These are phyloP conservation scores for Agraylea sexmaculata DNA, from an alignment of 1,140 invertebrate genomes.

Conservation along the genomic window DNA sequence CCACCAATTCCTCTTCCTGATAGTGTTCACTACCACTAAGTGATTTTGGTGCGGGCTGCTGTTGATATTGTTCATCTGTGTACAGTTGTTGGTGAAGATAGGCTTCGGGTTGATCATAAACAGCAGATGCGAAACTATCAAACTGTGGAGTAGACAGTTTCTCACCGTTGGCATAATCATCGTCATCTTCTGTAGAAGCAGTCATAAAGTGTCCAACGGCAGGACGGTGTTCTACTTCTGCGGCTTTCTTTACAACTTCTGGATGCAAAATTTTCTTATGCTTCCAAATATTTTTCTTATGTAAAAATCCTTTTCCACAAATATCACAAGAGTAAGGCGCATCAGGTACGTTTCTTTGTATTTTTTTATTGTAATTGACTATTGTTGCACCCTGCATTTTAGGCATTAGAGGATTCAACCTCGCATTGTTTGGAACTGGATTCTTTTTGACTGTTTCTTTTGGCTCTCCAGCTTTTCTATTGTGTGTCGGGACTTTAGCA, in stretches of 20 bases:
- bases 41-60: constrained; percentile 9
- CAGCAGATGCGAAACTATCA: constrained; percentile 36
- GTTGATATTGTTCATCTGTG: constrained; percentile 23
- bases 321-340: constrained; percentile 43
- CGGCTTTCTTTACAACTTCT: constrained; percentile 30
- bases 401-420: too few species aligned
- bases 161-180: constrained; percentile 34
- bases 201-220: constrained; percentile 19
- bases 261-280: constrained; percentile 40
- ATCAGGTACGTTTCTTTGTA: constrained; percentile 25
- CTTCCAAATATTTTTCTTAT: constrained; percentile 43
- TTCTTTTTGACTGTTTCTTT: constrained; percentile 6
- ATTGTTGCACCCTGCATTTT: too few species aligned
- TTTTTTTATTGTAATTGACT: constrained; percentile 2
- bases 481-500: constrained; percentile 36
- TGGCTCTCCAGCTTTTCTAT: constrained; percentile 31
- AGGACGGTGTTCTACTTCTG: constrained; percentile 32
- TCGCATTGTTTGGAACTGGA: background rate
- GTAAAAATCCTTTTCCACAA: constrained; percentile 46
- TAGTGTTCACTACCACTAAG: too few species aligned
- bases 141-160: constrained; percentile 36
- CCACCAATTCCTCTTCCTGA: too few species aligned
- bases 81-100: too few species aligned
- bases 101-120: constrained; percentile 21
- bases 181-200: constrained; percentile 37